phyloP scores from a whole-genome alignment of 2,113 vertebrate species.

The Circaetus gallicus region DNA sequence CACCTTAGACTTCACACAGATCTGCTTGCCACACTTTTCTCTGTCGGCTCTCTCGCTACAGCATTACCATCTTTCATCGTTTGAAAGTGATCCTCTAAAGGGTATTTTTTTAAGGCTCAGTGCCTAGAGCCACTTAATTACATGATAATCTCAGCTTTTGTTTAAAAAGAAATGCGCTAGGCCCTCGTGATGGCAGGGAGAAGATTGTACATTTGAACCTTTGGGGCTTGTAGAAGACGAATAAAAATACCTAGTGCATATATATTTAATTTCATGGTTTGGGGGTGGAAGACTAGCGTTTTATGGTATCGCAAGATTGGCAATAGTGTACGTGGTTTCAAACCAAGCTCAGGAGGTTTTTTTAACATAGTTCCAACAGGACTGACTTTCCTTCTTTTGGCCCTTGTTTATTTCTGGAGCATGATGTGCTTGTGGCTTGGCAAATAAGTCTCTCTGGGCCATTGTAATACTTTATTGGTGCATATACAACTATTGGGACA shows the following conservation, averaged over 20 bases:
- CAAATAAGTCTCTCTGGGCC: conserved; percentile 19
- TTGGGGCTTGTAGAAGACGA: not conserved
- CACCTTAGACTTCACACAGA: not conserved
- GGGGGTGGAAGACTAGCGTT: not conserved
- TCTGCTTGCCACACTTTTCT: not conserved
- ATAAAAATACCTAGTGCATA: not conserved
- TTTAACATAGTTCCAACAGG: not conserved
- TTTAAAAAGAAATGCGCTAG: not conserved
- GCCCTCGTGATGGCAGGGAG: not conserved
- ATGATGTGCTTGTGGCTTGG: conserved; percentile 55
- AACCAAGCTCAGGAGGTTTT: not conserved
- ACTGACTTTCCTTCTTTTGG: conserved; percentile 12
- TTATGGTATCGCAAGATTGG: not conserved
- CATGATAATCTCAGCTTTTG: conserved; percentile 13
- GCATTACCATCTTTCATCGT: not conserved
- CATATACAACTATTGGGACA: conserved; percentile 25
- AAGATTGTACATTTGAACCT: not conserved
- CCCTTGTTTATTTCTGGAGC: conserved; percentile 40
- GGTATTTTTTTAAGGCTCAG: not conserved
- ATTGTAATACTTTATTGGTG: conserved; percentile 33
- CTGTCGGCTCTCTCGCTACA: not conserved
- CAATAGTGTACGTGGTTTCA: not conserved
- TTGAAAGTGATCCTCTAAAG: not conserved
- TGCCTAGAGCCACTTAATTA: not conserved
- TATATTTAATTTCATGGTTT: not conserved